These are phyloP conservation scores for Helobdella robusta DNA, from an alignment of 2,888 invertebrate genomes.

Conservation along the genomic window DNA sequence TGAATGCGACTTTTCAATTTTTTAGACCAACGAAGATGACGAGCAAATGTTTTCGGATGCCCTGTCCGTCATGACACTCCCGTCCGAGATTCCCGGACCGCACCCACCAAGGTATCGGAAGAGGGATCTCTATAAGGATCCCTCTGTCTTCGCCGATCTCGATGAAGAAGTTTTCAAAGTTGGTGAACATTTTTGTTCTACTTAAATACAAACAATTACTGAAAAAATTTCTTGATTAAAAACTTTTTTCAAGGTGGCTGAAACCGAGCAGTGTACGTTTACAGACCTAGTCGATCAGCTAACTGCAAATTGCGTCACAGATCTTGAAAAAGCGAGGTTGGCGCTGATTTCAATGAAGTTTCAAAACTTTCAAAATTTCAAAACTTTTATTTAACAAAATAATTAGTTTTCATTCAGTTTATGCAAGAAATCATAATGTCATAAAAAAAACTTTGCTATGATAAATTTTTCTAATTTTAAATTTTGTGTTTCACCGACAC, in stretches of 20 bases:
- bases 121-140: conserved; percentile 43
- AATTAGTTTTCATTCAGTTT: too few relatives aligned
- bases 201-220: background rate
- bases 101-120: conserved; percentile 44
- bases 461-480: too few relatives aligned
- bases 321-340: conserved; percentile 48
- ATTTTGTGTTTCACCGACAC: too few relatives aligned
- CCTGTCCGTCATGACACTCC: conserved; percentile 40
- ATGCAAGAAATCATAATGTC: too few relatives aligned
- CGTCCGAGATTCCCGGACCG: conserved; percentile 34
- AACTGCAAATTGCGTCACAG: conserved; percentile 44
- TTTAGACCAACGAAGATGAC: background rate
- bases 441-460: too few relatives aligned
- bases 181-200: background rate
- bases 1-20: background rate
- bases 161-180: conserved; percentile 48
- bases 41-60: conserved; percentile 38
- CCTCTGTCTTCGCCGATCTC: conserved; percentile 43
- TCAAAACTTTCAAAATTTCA: too few relatives aligned
- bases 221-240: background rate
- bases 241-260: conserved; percentile 43
- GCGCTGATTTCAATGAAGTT: too few relatives aligned
- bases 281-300: conserved; percentile 48
- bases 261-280: conserved; percentile 47
- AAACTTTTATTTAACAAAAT: too few relatives aligned